phyloP scores from a whole-genome alignment of 2,888 invertebrate genomes.

The Drosophila recens region DNA sequence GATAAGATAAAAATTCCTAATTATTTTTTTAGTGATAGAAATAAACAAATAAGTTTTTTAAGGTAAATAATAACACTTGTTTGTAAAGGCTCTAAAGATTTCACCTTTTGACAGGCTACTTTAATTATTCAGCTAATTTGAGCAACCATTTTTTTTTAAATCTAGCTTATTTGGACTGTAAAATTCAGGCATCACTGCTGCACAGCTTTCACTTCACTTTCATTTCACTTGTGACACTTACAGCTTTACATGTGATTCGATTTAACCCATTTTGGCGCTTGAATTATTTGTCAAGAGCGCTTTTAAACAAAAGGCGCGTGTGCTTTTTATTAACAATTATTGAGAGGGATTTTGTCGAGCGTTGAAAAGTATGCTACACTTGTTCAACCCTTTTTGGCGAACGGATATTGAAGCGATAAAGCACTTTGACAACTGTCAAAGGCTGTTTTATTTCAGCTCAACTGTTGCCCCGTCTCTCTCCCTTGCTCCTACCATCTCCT shows the following conservation, averaged over 20 bases:
- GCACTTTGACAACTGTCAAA: constrained; percentile 22
- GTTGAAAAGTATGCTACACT: constrained; percentile 27
- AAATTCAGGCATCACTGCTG: constrained; percentile 2
- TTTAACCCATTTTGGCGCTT: constrained; percentile 38
- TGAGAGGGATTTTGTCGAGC: constrained; percentile 24
- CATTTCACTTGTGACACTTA: constrained; percentile 13
- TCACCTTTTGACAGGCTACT: no score
- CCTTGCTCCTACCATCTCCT: neutral
- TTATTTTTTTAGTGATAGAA: neutral
- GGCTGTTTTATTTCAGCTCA: constrained; percentile 15
- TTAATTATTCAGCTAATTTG: neutral
- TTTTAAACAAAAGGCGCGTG: constrained; percentile 9
- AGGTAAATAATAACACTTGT: no score
- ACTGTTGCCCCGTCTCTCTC: neutral
- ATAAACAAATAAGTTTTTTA: no score
- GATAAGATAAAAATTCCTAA: neutral
- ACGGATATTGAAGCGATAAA: constrained; percentile 33
- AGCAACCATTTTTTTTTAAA: neutral
- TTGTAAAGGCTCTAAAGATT: no score
- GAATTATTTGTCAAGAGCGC: constrained; percentile 31
- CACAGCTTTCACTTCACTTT: constrained; percentile 3
- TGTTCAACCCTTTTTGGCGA: constrained; percentile 14
- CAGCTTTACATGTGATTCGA: constrained; percentile 43
- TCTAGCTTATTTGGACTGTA: neutral
- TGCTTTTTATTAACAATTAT: constrained; percentile 49